Conservation (phyloP, 2,888 invertebrate genomes). For the Diachrysia chrysitis region DNA sequence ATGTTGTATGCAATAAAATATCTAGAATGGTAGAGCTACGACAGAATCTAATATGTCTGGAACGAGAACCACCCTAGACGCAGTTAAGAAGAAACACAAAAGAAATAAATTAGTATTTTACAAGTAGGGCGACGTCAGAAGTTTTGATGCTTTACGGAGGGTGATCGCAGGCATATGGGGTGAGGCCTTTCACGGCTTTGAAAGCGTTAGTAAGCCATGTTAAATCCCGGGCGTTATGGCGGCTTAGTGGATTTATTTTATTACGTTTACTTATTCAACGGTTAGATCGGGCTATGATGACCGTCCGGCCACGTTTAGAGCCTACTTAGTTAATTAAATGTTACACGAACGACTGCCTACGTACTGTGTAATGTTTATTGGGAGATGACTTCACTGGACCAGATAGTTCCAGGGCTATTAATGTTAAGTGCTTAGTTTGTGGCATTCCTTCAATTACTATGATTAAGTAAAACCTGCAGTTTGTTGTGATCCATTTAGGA, state of each 20-base stretch:
- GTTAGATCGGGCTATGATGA: conserved; percentile 73
- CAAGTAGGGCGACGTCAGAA: conserved; percentile 43
- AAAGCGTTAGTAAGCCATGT: conserved; percentile 78
- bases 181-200: conserved; percentile 72
- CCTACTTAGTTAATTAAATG: conserved; percentile 80
- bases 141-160: conserved; percentile 56
- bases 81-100: conserved; percentile 44
- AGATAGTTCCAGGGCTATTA: conserved; percentile 43
- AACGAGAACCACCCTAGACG: conserved; percentile 12
- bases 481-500: not conserved
- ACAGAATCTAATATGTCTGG: conserved; percentile 15
- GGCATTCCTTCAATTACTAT: conserved; percentile 41
- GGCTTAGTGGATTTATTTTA: conserved; percentile 84
- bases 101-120: conserved; percentile 49
- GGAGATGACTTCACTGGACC: conserved; percentile 39
- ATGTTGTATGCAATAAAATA: not conserved
- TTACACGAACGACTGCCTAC: conserved; percentile 62
- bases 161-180: conserved; percentile 65
- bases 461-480: conserved; percentile 35
- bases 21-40: not conserved
- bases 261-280: conserved; percentile 81
- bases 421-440: conserved; percentile 33
- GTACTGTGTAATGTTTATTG: conserved; percentile 48
- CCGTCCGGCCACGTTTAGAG: conserved; percentile 68
- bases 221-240: conserved; percentile 75